Percentiles rank a stretch among this genome's conserved stretches.
phyloP scores from a whole-genome alignment of 2,888 invertebrate species.

The Rugalucina vietnamica region DNA sequence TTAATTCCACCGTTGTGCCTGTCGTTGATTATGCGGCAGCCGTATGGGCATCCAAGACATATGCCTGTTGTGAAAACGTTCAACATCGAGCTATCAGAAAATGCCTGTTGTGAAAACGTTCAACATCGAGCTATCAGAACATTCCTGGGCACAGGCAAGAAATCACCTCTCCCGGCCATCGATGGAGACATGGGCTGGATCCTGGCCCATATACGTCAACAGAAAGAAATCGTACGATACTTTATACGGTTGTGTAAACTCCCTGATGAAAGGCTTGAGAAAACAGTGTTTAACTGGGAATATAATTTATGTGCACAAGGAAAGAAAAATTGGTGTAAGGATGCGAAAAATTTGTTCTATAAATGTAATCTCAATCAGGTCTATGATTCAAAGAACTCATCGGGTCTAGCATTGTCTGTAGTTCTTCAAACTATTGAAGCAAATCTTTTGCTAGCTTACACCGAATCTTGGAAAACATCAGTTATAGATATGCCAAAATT shows the following conservation, averaged over 20 bases:
- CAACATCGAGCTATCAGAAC: not conserved
- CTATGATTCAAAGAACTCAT: not conserved
- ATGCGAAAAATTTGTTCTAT: not conserved
- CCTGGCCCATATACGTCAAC: not conserved
- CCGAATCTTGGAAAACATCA: not conserved
- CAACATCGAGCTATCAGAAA: too few species aligned
- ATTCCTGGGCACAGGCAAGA: constrained; percentile 9
- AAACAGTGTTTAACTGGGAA: not conserved
- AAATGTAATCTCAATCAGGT: not conserved
- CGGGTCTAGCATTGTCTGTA: not conserved
- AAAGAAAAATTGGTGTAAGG: constrained; percentile 8
- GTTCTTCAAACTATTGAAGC: not conserved
- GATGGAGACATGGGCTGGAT: not conserved
- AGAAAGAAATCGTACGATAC: constrained; percentile 3
- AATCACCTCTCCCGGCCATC: not conserved
- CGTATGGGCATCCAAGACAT: not conserved
- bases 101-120: too few species aligned
- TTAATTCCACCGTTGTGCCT: not conserved
- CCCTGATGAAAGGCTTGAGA: not conserved
- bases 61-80: not conserved
- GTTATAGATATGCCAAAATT: not conserved
- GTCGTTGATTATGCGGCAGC: constrained; percentile 4
- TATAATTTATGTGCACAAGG: not conserved
- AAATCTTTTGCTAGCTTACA: not conserved
- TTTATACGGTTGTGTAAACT: not conserved